Conservation (phyloP, 2,113 vertebrate genomes). For the Procavia capensis region DNA sequence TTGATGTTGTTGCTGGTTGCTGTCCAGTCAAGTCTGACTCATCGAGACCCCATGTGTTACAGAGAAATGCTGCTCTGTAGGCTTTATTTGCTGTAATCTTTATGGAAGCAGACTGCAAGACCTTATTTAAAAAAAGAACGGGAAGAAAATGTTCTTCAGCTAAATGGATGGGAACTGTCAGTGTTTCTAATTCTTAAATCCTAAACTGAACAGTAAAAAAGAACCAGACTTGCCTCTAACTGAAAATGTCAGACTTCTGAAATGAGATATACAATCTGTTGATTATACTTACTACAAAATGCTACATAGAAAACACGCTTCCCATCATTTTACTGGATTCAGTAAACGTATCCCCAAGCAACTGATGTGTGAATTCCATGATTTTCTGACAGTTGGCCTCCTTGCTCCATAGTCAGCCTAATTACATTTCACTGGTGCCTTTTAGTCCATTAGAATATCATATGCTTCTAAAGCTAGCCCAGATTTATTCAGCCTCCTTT, state of each 20-base stretch:
- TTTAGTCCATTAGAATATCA: not conserved
- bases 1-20: not conserved
- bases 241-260: not conserved
- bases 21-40: not conserved
- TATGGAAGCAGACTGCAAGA: not conserved
- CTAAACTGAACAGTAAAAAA: not conserved
- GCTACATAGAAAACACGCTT: not conserved
- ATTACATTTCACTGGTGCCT: not conserved
- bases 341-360: not conserved
- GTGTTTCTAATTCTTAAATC: not conserved
- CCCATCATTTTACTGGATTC: not conserved
- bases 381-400: not conserved
- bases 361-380: not conserved
- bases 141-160: constrained; percentile 3
- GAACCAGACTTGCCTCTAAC: not conserved
- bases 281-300: not conserved
- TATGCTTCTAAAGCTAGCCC: not conserved
- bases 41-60: not conserved
- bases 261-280: not conserved
- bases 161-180: constrained; percentile 28
- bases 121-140: not conserved
- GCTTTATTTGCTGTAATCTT: not conserved
- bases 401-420: not conserved
- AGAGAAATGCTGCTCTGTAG: not conserved
- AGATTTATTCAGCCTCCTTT: not conserved